These are phyloP conservation scores for Nibea coibor DNA, from an alignment of 2,113 vertebrate species.

Conservation along the genomic window DNA sequence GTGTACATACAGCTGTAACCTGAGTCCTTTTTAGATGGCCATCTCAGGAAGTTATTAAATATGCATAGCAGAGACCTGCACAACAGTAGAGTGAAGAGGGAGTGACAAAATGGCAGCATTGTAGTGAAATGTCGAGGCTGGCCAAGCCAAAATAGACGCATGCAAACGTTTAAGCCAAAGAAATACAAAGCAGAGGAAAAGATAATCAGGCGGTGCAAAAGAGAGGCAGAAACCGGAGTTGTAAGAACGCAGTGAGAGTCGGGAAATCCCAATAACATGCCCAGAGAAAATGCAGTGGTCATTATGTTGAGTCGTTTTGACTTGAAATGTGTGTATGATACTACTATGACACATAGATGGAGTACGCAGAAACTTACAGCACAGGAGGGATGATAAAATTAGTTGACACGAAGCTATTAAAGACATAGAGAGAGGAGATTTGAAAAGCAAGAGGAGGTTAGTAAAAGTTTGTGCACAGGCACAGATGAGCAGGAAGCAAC, in stretches of 20 bases:
- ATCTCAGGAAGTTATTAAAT: slow-evolving; percentile 76
- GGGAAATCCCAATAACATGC: neutral
- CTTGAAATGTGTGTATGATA: neutral
- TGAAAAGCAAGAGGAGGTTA: neutral
- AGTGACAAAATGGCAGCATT: slow-evolving; percentile 60
- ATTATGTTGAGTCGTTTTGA: slow-evolving; percentile 2
- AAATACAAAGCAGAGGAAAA: slow-evolving; percentile 9
- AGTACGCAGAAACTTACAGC: neutral
- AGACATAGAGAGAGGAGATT: neutral
- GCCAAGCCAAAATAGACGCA: neutral
- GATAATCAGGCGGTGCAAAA: neutral
- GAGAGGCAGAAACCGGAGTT: neutral
- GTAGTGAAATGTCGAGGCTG: slow-evolving; percentile 32
- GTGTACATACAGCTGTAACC: slow-evolving; percentile 61
- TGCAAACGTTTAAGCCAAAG: neutral
- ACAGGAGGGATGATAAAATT: neutral
- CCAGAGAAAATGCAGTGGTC: neutral
- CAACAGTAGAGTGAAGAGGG: slow-evolving; percentile 36
- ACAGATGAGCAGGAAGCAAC: neutral
- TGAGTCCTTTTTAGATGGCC: slow-evolving; percentile 54
- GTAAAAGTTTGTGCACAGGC: neutral
- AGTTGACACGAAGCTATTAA: neutral
- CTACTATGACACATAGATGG: neutral
- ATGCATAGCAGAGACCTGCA: slow-evolving; percentile 68
- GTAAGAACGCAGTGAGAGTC: neutral